Percentiles rank a stretch among this genome's conserved stretches.
Evolutionary conservation across 2,113 vertebrate species (phyloP).

Genomic region (Globicephala melas): DNA sequence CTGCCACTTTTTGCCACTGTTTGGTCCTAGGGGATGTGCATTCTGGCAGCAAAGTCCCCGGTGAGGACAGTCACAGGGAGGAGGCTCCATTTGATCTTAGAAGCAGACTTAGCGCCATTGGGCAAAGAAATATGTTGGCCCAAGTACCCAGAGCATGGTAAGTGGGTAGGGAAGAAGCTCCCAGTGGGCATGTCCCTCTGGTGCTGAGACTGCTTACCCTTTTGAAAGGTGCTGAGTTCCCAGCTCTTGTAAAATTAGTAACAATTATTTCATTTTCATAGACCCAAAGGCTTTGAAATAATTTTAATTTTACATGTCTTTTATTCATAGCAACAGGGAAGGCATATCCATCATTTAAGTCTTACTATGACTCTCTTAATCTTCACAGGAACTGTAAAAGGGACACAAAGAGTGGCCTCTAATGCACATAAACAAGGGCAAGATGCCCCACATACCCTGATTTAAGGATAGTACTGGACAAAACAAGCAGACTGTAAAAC

Average conservation of each 20-base stretch:
- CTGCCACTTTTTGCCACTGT: background rate
- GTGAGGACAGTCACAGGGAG: background rate
- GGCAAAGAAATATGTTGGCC: background rate
- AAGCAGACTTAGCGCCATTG: background rate
- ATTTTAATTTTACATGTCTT: slow-evolving; percentile 37
- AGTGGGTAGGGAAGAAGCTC: background rate
- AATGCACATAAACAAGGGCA: background rate
- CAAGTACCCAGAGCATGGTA: background rate
- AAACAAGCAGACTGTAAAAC: background rate
- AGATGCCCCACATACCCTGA: background rate
- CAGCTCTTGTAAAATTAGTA: slow-evolving; percentile 11
- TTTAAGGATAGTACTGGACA: background rate
- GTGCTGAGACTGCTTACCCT: background rate
- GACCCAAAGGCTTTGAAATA: background rate
- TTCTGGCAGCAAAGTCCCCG: background rate
- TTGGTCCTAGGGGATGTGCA: accelerated
- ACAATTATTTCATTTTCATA: slow-evolving; percentile 26
- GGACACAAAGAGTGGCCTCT: background rate
- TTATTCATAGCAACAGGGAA: background rate
- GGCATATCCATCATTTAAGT: background rate
- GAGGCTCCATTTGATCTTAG: background rate
- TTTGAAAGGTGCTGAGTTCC: background rate
- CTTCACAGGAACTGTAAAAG: background rate
- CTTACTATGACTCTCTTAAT: background rate
- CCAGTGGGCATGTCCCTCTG: background rate